Evolutionary conservation across 2,797 vertebrate species (phyloP), one percentile per base, ranked within the genome.

Genomic region (Orientallactaga sibirica): DNA sequence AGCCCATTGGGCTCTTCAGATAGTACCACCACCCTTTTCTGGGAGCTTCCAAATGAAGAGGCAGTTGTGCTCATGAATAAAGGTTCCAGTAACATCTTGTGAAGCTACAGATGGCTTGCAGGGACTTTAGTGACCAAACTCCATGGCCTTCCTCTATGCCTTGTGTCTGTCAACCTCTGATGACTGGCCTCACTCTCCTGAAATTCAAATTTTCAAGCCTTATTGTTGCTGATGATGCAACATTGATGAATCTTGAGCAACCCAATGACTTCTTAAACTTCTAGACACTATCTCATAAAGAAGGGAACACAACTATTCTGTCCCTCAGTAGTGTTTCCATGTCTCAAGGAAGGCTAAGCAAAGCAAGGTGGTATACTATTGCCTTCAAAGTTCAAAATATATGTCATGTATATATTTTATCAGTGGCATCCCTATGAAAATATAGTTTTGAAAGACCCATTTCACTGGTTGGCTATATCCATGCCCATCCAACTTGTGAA

Each of bases 1-100:
- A 67, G 68, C 19, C 62, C 77, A 93, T 71, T 81, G 37, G 6
- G 10, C 29, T 94, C 48, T 94, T 86, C 7, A 43, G 41, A 80
- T 80, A 67, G 9, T 62, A 61, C 7, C 7, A 1, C 1, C 37
- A 71, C 88, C 93, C 61, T 88, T n/a, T 16, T 55, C 27, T 43
- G 9, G 55, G 76, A n/a, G 20, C 48, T 90, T 55, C 24, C 33
- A 88, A 70, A 90, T 79, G 27, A 94, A 12, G n/a, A 43, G 73
- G 68, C 33, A 75, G 74, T 61, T 18, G 3, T 94, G 55, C 27
- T 85, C 29, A 10, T n/a, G 11, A 76, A 48, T n/a, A 81, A 61
- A 94, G 55, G 24, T 68, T 84, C 14, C 37, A n/a, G 6, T 27
- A 55, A 77, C 14, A 22, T 8, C 58, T 18, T 25, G 18, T 33